Evolutionary conservation across 2,797 vertebrate genomes (phyloP).

Genomic region (Lateolabrax maculatus): DNA sequence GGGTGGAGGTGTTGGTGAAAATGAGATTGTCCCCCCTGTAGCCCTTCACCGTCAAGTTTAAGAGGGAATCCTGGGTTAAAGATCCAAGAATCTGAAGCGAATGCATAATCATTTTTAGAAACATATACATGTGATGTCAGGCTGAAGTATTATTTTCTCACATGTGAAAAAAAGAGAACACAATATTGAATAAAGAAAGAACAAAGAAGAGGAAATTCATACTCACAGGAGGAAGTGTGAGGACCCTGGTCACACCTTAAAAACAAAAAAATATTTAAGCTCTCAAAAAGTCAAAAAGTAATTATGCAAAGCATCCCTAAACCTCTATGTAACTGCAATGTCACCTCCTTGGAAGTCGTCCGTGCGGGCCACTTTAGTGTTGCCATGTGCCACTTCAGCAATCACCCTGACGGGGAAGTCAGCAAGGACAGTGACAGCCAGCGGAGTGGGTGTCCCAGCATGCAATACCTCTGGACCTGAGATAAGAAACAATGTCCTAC

Average conservation of each 20-base stretch:
- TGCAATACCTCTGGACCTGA: constrained; percentile 68
- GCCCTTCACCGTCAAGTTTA: constrained; percentile 74
- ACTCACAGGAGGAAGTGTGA: constrained; percentile 79
- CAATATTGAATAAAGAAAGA: not conserved
- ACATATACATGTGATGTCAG: not conserved
- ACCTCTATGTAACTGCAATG: not conserved
- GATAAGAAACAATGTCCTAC: constrained; percentile 65
- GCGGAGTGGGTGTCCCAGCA: constrained; percentile 54
- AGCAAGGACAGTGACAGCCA: constrained; percentile 66
- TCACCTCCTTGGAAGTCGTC: constrained; percentile 74
- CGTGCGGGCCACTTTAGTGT: constrained; percentile 30
- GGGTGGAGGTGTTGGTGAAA: constrained; percentile 70
- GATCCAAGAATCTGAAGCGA: constrained; percentile 58
- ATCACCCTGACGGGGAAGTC: constrained; percentile 58
- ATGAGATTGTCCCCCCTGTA: constrained; percentile 59
- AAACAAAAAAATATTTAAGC: constrained; percentile 39
- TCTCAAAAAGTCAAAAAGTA: not conserved
- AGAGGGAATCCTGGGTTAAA: constrained; percentile 28
- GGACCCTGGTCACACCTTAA: constrained; percentile 70
- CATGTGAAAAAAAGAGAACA: not conserved
- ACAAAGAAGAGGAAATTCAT: not conserved
- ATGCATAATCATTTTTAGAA: not conserved
- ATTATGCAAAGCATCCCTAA: not conserved
- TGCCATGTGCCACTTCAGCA: constrained; percentile 53
- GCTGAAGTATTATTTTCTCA: not conserved